Base-by-base conservation (phyloP, 2,113 vertebrate species). In the Chauna torquata region DNA sequence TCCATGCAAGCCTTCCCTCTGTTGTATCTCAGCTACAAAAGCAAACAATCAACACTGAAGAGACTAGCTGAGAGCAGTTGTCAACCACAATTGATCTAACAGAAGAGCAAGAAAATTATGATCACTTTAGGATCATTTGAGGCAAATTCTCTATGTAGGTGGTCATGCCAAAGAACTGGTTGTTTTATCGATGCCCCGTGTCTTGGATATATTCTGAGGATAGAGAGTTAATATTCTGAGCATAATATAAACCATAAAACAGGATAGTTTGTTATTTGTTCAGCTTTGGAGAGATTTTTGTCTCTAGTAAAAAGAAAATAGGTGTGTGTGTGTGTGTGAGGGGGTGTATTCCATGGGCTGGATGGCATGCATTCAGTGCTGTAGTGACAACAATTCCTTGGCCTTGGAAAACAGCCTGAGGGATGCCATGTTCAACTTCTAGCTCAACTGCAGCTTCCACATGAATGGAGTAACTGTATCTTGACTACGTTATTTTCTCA, bases 331-430 rank as follows among this genome's bases (percentile, higher is more conserved):
- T 22, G 16, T 9, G 7, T 5, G 3, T 59, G 52, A 0, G 17
- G 49, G 85, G 49, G 81, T 30, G 44, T 71, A 83, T 96, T 93
- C 82, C 69, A 55, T 86, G 69, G 84, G 81, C 71, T 71, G 47
- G 50, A 66, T 95, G 84, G 84, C 92, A 96, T 89, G 62, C 47
- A 82, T 86, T 92, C 69, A 79, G 68, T 64, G 80, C 59, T 91
- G 40, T 86, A 95, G 88, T 34, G 45, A 82, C 65, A 92, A 91
- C 94, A 86, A 85, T 86, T 88, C 76, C 79, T 90, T 94, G 68
- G 86, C 59, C 84, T 94, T 93, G 69, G 86, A 94, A 96, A 95
- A 96, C 40, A 90, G 88, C 94, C 95, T 47, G 66, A 90, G 79
- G 84, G 87, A 83, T 95, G 62, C 66, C 55, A 27, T 74, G 30